Percentiles rank a stretch among this genome's conserved stretches.
Conservation (phyloP, 30 jellyfish, hydroid and myxozoan species). For the Aurelia coerulea region DNA sequence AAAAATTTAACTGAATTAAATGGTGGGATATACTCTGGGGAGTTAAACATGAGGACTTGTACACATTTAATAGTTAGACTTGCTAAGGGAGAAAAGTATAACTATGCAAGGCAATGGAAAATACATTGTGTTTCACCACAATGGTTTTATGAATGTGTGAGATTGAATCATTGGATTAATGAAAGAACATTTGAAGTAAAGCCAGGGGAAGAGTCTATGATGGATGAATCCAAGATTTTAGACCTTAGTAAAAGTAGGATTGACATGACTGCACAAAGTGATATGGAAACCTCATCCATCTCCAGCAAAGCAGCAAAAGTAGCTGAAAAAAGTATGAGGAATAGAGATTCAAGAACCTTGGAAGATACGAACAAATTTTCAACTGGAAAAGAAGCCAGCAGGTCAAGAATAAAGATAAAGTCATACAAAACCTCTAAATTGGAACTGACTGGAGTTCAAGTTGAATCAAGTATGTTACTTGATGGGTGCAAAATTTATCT, state of each 20-base stretch:
- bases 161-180: constrained; percentile 86
- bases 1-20: constrained; percentile 63
- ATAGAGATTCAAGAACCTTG: constrained; percentile 12
- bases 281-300: constrained; percentile 5
- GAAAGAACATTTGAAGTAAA: constrained; percentile 70
- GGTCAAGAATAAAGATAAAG: constrained; percentile 8
- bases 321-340: constrained; percentile 73
- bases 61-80: constrained; percentile 85
- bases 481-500: constrained; percentile 89
- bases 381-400: neutral
- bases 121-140: constrained; percentile 86
- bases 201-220: constrained; percentile 69
- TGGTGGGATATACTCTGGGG: constrained; percentile 95
- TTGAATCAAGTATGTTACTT: constrained; percentile 49
- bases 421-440: constrained; percentile 36
- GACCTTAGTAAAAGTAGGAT: constrained; percentile 22
- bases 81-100: constrained; percentile 88
- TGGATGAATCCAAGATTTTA: constrained; percentile 33
- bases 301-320: constrained; percentile 88
- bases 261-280: constrained; percentile 45
- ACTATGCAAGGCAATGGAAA: constrained; percentile 94
- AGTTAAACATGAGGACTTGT: constrained; percentile 93
- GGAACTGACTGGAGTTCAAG: constrained; percentile 13
- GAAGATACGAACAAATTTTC: neutral
- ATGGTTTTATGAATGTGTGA: constrained; percentile 92